A percentile compares a stretch with the other conserved stretches of the same genome.
These are phyloP conservation scores for Rhinoraja longicauda DNA, from an alignment of 2,797 vertebrate species.

Conservation along the genomic window DNA sequence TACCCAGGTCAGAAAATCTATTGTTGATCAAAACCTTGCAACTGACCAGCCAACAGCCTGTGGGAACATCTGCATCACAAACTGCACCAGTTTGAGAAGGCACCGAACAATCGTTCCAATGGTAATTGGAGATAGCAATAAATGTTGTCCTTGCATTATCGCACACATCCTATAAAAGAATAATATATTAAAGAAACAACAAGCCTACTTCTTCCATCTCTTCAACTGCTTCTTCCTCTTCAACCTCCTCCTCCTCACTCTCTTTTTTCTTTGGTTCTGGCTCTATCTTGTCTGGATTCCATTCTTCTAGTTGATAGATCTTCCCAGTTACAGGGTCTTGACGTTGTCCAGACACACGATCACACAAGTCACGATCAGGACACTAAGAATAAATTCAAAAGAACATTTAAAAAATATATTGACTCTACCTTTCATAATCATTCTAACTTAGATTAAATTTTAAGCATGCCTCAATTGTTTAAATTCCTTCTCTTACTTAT, in stretches of 20 bases:
- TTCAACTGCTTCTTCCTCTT: constrained; percentile 54
- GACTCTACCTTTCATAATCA: background rate
- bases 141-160: background rate
- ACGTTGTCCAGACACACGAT: constrained; percentile 69
- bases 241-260: constrained; percentile 46
- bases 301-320: constrained; percentile 64
- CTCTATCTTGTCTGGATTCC: constrained; percentile 58
- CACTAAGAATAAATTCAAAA: constrained; percentile 58
- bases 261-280: constrained; percentile 50
- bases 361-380: constrained; percentile 72
- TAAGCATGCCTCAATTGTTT: background rate
- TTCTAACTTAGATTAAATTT: background rate
- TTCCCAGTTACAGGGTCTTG: constrained; percentile 67
- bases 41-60: no score
- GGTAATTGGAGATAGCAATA: background rate
- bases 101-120: background rate
- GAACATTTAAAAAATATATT: background rate
- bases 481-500: background rate
- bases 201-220: constrained; percentile 49
- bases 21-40: no score
- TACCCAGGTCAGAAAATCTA: no score
- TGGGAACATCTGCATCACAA: no score
- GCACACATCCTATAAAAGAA: background rate
- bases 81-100: no score
- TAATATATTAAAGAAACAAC: background rate